These are phyloP conservation scores for Aphodius sticticus DNA, from an alignment of 2,888 invertebrate genomes.

Conservation along the genomic window DNA sequence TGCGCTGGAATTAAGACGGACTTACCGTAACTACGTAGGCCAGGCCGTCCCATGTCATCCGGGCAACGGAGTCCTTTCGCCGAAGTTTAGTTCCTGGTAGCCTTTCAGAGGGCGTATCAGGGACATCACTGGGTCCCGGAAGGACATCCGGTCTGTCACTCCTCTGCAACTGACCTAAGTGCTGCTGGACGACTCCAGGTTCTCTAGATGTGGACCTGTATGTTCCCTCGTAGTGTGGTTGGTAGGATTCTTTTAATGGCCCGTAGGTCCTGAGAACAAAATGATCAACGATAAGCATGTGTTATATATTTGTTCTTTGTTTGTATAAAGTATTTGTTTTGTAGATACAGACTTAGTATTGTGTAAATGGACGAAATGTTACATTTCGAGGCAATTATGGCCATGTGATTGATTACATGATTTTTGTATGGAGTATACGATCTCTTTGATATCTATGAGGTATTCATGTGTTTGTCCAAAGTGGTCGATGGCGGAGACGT, in stretches of 20 bases:
- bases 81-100: slow-evolving; percentile 55
- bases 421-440: too few species aligned
- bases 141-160: slow-evolving; percentile 60
- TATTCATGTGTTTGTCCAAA: too few species aligned
- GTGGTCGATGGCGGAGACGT: too few species aligned
- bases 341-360: too few species aligned
- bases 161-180: slow-evolving; percentile 43
- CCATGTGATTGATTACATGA: too few species aligned
- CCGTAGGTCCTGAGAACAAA: slow-evolving; percentile 67
- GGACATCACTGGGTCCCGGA: slow-evolving; percentile 57
- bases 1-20: neutral
- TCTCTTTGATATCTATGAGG: too few species aligned
- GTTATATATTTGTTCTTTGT: too few species aligned
- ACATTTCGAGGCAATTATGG: too few species aligned
- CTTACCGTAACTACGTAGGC: slow-evolving; percentile 81
- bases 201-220: neutral
- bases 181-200: slow-evolving; percentile 18
- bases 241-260: slow-evolving; percentile 62
- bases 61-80: slow-evolving; percentile 82
- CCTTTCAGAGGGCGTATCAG: slow-evolving; percentile 56
- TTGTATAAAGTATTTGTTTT: too few species aligned
- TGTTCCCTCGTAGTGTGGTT: slow-evolving; percentile 33
- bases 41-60: slow-evolving; percentile 82
- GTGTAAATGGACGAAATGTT: too few species aligned
- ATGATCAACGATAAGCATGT: neutral